phyloP scores from a whole-genome alignment of 2,113 vertebrate genomes.

The Carlito syrichta region DNA sequence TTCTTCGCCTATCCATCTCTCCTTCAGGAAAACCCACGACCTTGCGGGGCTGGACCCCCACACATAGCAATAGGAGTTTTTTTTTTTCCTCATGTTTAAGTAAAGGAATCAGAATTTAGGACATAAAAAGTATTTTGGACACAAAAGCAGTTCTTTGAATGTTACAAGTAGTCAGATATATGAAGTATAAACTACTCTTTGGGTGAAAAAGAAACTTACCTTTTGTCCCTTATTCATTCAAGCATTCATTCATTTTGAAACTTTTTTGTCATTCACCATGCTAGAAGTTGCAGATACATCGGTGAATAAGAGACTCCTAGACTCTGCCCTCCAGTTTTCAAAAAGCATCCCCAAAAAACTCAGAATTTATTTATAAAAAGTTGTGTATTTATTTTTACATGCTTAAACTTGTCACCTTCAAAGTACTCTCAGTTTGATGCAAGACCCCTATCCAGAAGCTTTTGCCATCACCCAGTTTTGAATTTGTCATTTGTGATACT shows the following conservation, averaged over 20 bases:
- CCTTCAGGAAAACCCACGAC: too few relatives aligned
- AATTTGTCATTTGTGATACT: too few relatives aligned
- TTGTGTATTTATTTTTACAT: too few relatives aligned
- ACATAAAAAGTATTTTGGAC: background rate
- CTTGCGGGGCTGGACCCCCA: too few relatives aligned
- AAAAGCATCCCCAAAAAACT: too few relatives aligned
- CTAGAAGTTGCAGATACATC: rapidly evolving
- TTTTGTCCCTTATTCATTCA: background rate
- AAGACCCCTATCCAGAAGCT: too few relatives aligned
- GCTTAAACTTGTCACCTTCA: too few relatives aligned
- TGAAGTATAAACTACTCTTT: background rate
- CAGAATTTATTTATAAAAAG: too few relatives aligned
- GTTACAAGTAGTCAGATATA: background rate
- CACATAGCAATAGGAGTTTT: too few relatives aligned
- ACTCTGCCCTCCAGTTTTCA: background rate
- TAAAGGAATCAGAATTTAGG: background rate
- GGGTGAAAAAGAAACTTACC: background rate
- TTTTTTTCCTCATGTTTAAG: background rate
- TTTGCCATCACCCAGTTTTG: too few relatives aligned
- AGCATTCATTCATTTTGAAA: background rate
- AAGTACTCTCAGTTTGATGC: too few relatives aligned
- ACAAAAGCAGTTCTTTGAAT: background rate
- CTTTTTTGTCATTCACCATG: background rate
- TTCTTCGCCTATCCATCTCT: too few relatives aligned
- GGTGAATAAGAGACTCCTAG: background rate